Evolutionary conservation across 2,888 invertebrate species (phyloP).

Genomic region (Erannis defoliaria): DNA sequence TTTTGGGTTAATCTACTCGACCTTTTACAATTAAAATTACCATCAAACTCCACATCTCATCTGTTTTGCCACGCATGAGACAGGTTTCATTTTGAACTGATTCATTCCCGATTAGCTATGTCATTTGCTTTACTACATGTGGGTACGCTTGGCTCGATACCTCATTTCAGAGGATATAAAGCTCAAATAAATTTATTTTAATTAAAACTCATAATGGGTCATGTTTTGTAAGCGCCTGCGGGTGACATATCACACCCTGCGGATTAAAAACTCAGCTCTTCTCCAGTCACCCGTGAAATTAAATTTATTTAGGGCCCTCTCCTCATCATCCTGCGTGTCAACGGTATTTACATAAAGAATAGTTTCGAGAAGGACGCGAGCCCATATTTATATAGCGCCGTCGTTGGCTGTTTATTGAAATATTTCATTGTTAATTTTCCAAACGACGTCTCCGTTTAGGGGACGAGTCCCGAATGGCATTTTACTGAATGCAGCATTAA

Average conservation of each 20-base stretch:
- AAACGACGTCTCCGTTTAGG: conserved; percentile 71
- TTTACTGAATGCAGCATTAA: conserved; percentile 72
- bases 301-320: conserved; percentile 83
- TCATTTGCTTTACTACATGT: conserved; percentile 27
- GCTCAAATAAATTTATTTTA: conserved; percentile 52
- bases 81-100: conserved; percentile 22
- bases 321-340: conserved; percentile 76
- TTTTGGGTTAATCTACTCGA: conserved; percentile 37
- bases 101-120: conserved; percentile 18
- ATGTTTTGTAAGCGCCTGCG: conserved; percentile 60
- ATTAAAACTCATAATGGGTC: conserved; percentile 67
- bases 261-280: conserved; percentile 71
- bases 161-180: conserved; percentile 25
- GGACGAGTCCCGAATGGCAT: conserved; percentile 69
- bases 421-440: conserved; percentile 84
- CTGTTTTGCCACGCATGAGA: conserved; percentile 14
- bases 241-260: conserved; percentile 65
- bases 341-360: conserved; percentile 82
- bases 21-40: conserved; percentile 36
- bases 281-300: conserved; percentile 75
- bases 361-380: conserved; percentile 77
- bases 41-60: conserved; percentile 8
- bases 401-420: conserved; percentile 80
- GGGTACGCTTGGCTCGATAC: conserved; percentile 14
- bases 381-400: conserved; percentile 80